These are phyloP conservation scores for Paralvinella palmiformis DNA, from an alignment of 1,140 invertebrate species.

Conservation along the genomic window DNA sequence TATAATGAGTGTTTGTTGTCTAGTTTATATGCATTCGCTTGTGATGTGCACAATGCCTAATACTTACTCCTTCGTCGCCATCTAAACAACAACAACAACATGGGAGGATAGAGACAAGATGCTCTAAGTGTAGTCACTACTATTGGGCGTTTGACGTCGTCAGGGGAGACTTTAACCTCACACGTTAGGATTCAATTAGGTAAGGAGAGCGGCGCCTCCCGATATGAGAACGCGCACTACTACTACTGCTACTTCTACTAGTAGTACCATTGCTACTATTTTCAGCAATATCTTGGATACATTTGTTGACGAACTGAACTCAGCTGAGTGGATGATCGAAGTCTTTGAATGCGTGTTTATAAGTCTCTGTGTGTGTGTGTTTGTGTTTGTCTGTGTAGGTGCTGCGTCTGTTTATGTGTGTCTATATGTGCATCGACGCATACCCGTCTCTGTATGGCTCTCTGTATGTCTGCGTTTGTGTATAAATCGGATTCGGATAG, in stretches of 20 bases:
- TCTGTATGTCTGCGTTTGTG: slow-evolving; percentile 9
- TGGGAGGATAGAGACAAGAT: too few species aligned
- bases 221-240: background rate
- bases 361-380: slow-evolving; percentile 16
- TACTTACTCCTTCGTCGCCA: too few species aligned
- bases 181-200: background rate
- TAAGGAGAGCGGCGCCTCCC: background rate
- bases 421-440: slow-evolving; percentile 9
- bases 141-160: background rate
- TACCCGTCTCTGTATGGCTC: slow-evolving; percentile 7
- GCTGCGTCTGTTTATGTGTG: slow-evolving; percentile 17
- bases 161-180: background rate
- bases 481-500: too few species aligned
- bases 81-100: too few species aligned
- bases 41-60: too few species aligned
- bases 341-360: slow-evolving; percentile 2
- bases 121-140: too few species aligned
- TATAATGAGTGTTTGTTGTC: too few species aligned
- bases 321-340: background rate
- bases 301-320: background rate
- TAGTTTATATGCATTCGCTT: too few species aligned
- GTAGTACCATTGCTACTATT: background rate
- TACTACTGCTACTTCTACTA: background rate
- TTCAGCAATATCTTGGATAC: background rate
- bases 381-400: slow-evolving; percentile 15